Evolutionary conservation across 1,140 invertebrate genomes (phyloP).

Genomic region (Melanaphis sacchari): DNA sequence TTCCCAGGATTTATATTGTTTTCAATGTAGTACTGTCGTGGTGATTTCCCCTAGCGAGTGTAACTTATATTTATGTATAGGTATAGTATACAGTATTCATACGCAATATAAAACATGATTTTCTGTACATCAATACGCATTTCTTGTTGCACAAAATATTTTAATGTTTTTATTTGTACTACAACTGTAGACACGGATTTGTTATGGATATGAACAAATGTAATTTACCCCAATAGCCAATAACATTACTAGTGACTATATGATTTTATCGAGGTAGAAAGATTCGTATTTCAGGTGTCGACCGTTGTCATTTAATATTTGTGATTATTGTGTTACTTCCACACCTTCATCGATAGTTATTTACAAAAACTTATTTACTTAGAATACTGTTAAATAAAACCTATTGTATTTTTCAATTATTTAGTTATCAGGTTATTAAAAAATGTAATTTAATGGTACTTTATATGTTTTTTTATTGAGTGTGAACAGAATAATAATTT

Average conservation of each 20-base stretch:
- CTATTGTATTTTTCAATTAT: not conserved
- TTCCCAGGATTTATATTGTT: not conserved
- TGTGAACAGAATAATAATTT: not conserved
- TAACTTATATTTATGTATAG: not conserved
- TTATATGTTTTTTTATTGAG: not conserved
- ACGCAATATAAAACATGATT: not conserved
- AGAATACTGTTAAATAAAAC: not conserved
- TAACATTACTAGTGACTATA: not conserved
- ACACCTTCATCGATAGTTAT: not conserved
- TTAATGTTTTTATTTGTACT: not conserved
- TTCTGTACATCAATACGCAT: not conserved
- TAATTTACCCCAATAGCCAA: not conserved
- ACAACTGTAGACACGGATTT: not conserved
- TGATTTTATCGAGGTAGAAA: not conserved
- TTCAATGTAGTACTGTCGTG: not conserved
- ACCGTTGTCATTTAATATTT: not conserved
- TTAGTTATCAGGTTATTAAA: not conserved
- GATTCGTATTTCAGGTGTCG: no score
- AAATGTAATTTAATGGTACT: not conserved
- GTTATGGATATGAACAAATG: not conserved
- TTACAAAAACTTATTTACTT: not conserved
- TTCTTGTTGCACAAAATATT: not conserved
- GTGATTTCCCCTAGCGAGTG: not conserved
- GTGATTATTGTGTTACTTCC: not conserved
- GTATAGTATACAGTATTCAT: not conserved